Evolutionary conservation across 1,140 invertebrate genomes (phyloP).

Genomic region (Acromyrmex echinatior): DNA sequence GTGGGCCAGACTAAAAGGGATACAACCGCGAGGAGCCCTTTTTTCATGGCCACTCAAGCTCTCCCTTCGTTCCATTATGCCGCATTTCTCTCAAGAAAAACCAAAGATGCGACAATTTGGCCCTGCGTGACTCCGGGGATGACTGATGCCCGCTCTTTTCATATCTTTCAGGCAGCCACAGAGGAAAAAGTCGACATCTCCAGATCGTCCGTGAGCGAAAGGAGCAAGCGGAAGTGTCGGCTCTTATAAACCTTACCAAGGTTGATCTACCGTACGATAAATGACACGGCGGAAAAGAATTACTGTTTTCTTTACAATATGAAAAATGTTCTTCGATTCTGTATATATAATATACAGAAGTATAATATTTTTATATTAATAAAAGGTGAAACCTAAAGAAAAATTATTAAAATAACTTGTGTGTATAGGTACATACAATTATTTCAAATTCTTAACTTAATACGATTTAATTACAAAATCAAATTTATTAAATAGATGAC

Average conservation of each 20-base stretch:
- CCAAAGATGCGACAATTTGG: slow-evolving; percentile 71
- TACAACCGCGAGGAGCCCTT: slow-evolving; percentile 60
- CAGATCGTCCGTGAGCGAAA: slow-evolving; percentile 41
- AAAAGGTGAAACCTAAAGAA: neutral
- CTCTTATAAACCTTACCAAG: slow-evolving; percentile 35
- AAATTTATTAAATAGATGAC: neutral
- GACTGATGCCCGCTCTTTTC: slow-evolving; percentile 60
- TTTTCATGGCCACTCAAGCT: slow-evolving; percentile 58
- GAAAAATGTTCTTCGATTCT: neutral
- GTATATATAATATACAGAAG: neutral
- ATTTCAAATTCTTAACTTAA: neutral
- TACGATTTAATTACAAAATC: neutral
- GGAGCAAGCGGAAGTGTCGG: slow-evolving; percentile 57
- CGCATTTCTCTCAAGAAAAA: slow-evolving; percentile 49
- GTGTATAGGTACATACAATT: neutral
- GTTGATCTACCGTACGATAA: slow-evolving; percentile 30
- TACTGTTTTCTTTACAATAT: slow-evolving; percentile 4
- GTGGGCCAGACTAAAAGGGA: slow-evolving; percentile 26
- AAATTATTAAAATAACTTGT: slow-evolving; percentile 5
- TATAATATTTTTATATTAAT: slow-evolving; percentile 5
- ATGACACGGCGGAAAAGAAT: slow-evolving; percentile 19
- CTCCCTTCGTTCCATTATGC: slow-evolving; percentile 66
- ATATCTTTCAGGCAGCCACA: slow-evolving; percentile 44
- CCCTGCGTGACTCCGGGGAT: slow-evolving; percentile 25
- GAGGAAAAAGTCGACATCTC: slow-evolving; percentile 53